Conservation (phyloP, 2,113 vertebrate genomes). For the Echinops telfairi region DNA sequence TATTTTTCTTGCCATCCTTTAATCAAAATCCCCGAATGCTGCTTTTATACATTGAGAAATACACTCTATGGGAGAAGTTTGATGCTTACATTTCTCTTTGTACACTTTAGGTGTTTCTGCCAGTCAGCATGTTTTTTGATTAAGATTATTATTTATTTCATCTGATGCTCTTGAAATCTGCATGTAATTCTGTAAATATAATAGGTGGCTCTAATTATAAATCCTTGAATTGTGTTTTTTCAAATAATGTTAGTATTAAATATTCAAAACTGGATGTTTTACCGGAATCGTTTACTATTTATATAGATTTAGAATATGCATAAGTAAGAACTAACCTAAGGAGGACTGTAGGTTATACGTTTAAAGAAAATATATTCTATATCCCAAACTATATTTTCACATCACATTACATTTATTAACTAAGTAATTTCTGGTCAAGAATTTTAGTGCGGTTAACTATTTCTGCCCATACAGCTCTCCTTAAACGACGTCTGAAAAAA, state of each 20-base stretch:
- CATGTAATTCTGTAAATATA: neutral
- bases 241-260: slow-evolving; percentile 40
- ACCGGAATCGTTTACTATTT: neutral
- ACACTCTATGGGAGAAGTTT: neutral
- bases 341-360: neutral
- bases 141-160: slow-evolving; percentile 11
- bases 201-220: neutral
- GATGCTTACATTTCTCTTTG: neutral
- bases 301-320: neutral
- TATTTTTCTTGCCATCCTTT: neutral
- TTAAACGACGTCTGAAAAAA: neutral
- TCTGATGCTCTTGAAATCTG: slow-evolving; percentile 19
- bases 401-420: slow-evolving; percentile 15
- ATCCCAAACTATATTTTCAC: slow-evolving; percentile 25
- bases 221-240: neutral
- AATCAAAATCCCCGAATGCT: neutral
- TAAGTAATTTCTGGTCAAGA: neutral
- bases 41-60: slow-evolving; percentile 18
- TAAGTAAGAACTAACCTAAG: neutral
- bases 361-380: slow-evolving; percentile 25
- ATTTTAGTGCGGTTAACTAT: neutral
- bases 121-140: neutral
- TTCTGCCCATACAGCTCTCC: neutral
- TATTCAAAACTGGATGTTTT: neutral
- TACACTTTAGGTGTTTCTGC: neutral